Evolutionary conservation across 2,113 vertebrate species (phyloP), one percentile per base, ranked within the genome.

Genomic region (Glaucomys volans): DNA sequence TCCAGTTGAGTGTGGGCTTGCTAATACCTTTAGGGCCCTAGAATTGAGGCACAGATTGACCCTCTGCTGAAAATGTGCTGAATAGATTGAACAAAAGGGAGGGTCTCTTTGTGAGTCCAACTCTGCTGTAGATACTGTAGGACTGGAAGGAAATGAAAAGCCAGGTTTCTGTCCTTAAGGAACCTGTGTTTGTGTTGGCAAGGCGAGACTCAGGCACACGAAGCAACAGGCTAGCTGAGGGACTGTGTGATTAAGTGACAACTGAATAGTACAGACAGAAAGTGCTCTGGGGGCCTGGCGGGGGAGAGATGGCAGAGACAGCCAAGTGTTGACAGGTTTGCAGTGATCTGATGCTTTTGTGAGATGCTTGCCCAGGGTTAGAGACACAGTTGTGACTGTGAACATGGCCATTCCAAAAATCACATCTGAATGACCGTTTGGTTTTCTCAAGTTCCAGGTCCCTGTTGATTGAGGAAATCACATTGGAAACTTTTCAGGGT

Each of bases 131-230:
- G 93, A 96, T 80, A 89, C 12, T 82, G 14, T 69, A 77, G 91
- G 71, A 28, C 94, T 97, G 83, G 95, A 96, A 86, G 86, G 64
- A 91, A 96, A 89, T 76, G 76, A n/a, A 91, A 94, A 92, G 89
- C 74, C 91, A 54, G 26, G 42, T 91, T 95, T 97, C 74, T 91
- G 84, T 95, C 52, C 86, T 94, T 75, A 91, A 96, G 28, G 79
- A 95, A 87, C 67, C 74, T 72, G 40, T 97, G 80, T 97, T 98
- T 97, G 92, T 97, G 90, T 98, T 98, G 97, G 97, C 97, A 94
- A 95, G 84, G 95, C 37, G 59, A 83, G 93, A 66, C 69, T 37
- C 84, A 97, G 64, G 90, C 93, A 24, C 90, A 91, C 57, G 96
- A 97, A 95, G 89, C 93, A 95, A 96, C 86, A 96, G 85, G 94